phyloP scores from a whole-genome alignment of 2,797 vertebrate genomes.

The Syngnathus acus region DNA sequence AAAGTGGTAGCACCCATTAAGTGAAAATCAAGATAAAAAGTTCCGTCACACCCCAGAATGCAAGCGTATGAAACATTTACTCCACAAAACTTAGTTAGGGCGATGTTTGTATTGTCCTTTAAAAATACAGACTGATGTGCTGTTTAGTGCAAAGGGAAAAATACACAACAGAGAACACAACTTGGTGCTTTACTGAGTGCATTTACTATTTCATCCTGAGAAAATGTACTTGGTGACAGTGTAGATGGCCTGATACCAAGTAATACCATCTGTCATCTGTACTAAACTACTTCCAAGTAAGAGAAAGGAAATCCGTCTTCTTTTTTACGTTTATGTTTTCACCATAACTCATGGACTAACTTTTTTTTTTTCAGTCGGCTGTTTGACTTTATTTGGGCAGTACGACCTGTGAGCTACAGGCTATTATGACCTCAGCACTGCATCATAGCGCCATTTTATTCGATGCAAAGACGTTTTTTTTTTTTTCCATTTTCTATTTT shows the following conservation, averaged over 20 bases:
- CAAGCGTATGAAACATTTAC: not conserved
- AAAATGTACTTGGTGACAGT: slow-evolving; percentile 15
- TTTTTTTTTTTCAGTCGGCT: not conserved
- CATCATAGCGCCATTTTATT: not conserved
- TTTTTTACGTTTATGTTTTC: not conserved
- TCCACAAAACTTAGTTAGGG: not conserved
- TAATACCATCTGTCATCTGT: slow-evolving; percentile 2
- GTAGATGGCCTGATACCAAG: slow-evolving; percentile 18
- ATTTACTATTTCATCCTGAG: not conserved
- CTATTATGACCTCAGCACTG: not conserved
- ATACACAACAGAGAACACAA: not conserved
- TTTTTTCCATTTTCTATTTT: not conserved
- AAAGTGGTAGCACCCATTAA: not conserved
- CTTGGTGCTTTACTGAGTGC: not conserved
- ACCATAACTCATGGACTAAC: not conserved
- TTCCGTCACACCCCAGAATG: not conserved
- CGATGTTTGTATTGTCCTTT: not conserved
- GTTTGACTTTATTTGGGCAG: not conserved
- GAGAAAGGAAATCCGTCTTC: not conserved
- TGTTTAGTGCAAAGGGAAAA: not conserved
- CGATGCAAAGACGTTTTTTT: not conserved
- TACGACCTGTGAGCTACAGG: not conserved
- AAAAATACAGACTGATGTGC: not conserved
- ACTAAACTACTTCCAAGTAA: not conserved
- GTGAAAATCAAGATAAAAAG: not conserved